Conservation (phyloP, 2,888 invertebrate species). For the Oscheius sp. region DNA sequence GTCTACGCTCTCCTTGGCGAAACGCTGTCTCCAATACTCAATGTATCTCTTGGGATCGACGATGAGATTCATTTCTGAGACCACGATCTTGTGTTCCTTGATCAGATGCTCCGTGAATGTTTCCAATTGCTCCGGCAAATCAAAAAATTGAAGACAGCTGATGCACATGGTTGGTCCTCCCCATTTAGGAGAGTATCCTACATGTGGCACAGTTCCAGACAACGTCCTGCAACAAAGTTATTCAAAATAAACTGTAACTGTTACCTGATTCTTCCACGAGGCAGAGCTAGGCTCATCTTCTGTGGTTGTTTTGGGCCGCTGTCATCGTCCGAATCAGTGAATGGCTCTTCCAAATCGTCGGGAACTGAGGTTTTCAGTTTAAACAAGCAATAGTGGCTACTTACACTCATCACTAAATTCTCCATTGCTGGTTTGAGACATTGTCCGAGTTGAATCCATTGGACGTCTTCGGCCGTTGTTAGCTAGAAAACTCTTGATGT, state of each 20-base stretch:
- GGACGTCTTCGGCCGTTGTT: constrained; percentile 41
- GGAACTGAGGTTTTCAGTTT: constrained; percentile 14
- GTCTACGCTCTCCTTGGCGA: constrained; percentile 68
- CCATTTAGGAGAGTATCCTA: constrained; percentile 71
- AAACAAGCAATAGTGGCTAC: background rate
- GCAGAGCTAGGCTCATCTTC: constrained; percentile 68
- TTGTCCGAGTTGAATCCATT: constrained; percentile 53
- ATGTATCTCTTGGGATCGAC: constrained; percentile 73
- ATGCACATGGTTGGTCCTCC: constrained; percentile 74
- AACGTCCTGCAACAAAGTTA: constrained; percentile 60
- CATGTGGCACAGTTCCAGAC: constrained; percentile 67
- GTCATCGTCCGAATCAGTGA: constrained; percentile 72
- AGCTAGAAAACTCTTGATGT: constrained; percentile 38
- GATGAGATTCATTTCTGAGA: constrained; percentile 71
- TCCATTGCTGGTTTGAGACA: constrained; percentile 66
- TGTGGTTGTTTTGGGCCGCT: constrained; percentile 52
- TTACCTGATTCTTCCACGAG: constrained; percentile 65
- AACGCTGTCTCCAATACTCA: constrained; percentile 73
- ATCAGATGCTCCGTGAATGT: constrained; percentile 61
- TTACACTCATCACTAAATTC: constrained; percentile 66
- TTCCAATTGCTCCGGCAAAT: constrained; percentile 68
- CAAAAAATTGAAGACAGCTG: constrained; percentile 72
- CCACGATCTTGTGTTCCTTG: constrained; percentile 71
- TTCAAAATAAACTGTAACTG: no score
- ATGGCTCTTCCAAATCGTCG: constrained; percentile 73